Evolutionary conservation across 35 echinoderm and acorn worm genomes (phyloP), one percentile per base, ranked within the genome.

Genomic region (Holothuria glaberrima): DNA sequence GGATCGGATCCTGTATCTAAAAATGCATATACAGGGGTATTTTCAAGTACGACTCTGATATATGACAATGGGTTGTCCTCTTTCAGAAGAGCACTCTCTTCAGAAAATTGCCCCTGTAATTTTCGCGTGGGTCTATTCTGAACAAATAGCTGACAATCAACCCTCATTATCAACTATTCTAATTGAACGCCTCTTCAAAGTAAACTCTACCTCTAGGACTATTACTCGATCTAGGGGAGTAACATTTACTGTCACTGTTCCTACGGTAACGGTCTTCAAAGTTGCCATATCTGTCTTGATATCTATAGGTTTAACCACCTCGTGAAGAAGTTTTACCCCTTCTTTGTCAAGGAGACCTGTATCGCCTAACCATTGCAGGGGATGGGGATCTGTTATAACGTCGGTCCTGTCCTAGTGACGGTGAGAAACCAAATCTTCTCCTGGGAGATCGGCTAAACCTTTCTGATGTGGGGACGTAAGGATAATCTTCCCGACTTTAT

Each of bases 1-100:
- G n/a, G n/a, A 18, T 80, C 36, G 13, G 75, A 80, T 21, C 75
- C 75, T 80, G 48, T 50, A n/a, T 80, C 54, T 4, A 80, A 28
- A 27, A 80, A 80, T 48, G 75, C 75, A 50, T 80, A 32, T 18
- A 80, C 75, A 12, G 17, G 34, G 28, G 30, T 32, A 80, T 57
- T 25, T 50, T 50, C 75, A 5, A 80, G 14, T 3, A 26, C 13
- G 24, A 80, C 38, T 0, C 13, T 5, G 21, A 80, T 48, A 22
- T 80, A 80, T 50, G 75, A 44, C 14, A 59, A 59, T 21, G 58
- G 58, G 12, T 59, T n/a, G 58, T 59, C 58, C 58, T 59, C 58
- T 12, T 59, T n/a, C n/a, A n/a, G n/a, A n/a, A n/a, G n/a, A n/a
- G n/a, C n/a, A n/a, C n/a, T n/a, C n/a, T n/a, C n/a, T 21, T 21